Evolutionary conservation across 2,797 vertebrate genomes (phyloP).

Genomic region (Danio choprae): DNA sequence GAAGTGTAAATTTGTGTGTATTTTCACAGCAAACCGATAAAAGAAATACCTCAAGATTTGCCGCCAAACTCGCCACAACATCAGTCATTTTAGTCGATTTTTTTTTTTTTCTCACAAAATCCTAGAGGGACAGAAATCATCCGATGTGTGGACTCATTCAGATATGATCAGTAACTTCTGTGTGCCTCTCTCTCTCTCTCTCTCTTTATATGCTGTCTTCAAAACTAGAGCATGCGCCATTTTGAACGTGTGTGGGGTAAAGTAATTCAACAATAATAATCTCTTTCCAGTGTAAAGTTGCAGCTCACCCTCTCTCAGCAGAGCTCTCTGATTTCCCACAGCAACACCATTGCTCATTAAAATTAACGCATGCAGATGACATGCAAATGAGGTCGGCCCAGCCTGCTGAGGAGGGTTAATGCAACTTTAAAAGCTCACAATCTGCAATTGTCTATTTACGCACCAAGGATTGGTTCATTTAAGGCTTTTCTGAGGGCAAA

Average conservation of each 20-base stretch:
- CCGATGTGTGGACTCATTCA: constrained; percentile 55
- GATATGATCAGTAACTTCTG: constrained; percentile 72
- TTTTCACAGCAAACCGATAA: too few relatives aligned
- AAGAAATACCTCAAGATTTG: too few relatives aligned
- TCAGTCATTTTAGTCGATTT: too few relatives aligned
- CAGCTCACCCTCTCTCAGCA: constrained; percentile 63
- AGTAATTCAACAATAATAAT: constrained; percentile 88
- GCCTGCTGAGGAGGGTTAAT: constrained; percentile 62
- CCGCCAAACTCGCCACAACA: too few relatives aligned
- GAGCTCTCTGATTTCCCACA: not conserved
- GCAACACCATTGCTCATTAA: not conserved
- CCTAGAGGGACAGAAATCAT: not conserved
- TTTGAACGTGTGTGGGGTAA: constrained; percentile 96
- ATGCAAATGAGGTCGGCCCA: constrained; percentile 38
- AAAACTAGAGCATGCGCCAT: constrained; percentile 95
- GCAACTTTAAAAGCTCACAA: constrained; percentile 74
- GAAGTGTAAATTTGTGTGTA: too few relatives aligned
- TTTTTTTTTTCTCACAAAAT: too few relatives aligned
- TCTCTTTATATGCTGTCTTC: constrained; percentile 83
- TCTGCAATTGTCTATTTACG: constrained; percentile 67
- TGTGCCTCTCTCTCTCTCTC: constrained; percentile 72
- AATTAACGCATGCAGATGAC: constrained; percentile 24
- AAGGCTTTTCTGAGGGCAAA: not conserved
- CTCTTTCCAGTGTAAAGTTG: constrained; percentile 85
- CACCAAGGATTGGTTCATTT: not conserved